Evolutionary conservation across 2,113 vertebrate genomes (phyloP), one percentile per base, ranked within the genome.

Genomic region (Hystrix cristata): DNA sequence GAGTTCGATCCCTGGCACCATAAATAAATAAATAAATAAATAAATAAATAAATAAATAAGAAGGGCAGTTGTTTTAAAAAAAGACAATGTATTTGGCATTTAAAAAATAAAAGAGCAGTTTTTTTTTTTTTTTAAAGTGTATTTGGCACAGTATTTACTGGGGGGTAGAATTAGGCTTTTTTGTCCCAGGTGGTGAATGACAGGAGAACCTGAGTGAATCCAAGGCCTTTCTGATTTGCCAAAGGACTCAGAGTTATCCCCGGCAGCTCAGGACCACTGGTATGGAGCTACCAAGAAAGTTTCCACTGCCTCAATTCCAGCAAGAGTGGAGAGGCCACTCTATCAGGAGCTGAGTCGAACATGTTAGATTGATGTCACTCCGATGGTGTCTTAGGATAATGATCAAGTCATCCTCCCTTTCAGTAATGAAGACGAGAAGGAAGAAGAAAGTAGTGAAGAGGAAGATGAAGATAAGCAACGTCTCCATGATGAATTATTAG

Each of bases 361-460:
- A 2, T 62, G 5, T 18, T 65, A 55, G n/a, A 60, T 60, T 64
- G 53, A 71, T 1, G 38, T 23, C 27, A n/a, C 10, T 38, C 18
- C 46, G 62, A 34, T 79, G 27, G 15, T 60, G 34, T 38, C 5
- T 82, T 57, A 29, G 43, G 27, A 51, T 95, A 46, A 64, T 95
- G 57, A 91, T 82, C 78, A 59, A 76, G 3, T 88, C 96, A 53
- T 72, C 94, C 86, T 90, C 18, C 31, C 76, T 97, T 96, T 60
- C 98, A 99, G 99, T 72, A 99, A 99, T 5, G 99, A 99, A 94
- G 99, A 99, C 97, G 99, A 99, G 97, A 99, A 99, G 64, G 99
- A 99, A 93, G 99, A 99, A 87, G 99, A 99, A 80, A 99, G 99
- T 29, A 99, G 99, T 67, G 99, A 99, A 91, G 99, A 99, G 0